phyloP scores from a whole-genome alignment of 1,140 invertebrate species.

The Potamilus streckersoni region DNA sequence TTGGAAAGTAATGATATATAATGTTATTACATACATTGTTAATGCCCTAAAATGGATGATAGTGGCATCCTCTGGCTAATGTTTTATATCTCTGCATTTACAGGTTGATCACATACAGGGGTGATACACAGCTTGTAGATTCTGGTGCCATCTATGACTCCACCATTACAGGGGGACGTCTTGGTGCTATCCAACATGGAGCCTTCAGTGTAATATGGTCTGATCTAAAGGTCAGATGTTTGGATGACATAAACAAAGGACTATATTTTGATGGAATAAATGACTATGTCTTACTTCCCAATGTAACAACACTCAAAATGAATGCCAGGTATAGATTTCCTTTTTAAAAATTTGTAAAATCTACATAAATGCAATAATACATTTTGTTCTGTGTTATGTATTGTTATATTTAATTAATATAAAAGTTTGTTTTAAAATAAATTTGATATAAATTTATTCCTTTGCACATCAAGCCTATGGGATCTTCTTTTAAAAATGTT shows the following conservation, averaged over 20 bases:
- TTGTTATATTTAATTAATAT: background rate
- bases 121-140: slow-evolving; percentile 37
- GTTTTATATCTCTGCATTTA: background rate
- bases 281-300: slow-evolving; percentile 22
- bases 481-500: too few relatives aligned
- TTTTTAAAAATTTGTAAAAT: background rate
- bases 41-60: background rate
- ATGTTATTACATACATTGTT: background rate
- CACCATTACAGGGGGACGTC: slow-evolving; percentile 42
- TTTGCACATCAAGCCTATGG: background rate
- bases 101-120: slow-evolving; percentile 35
- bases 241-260: slow-evolving; percentile 32
- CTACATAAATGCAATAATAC: background rate
- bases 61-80: background rate
- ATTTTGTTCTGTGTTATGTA: background rate
- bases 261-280: slow-evolving; percentile 29
- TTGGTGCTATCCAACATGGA: slow-evolving; percentile 45
- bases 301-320: slow-evolving; percentile 13
- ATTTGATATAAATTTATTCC: background rate
- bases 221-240: slow-evolving; percentile 32
- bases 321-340: slow-evolving; percentile 17
- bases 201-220: slow-evolving; percentile 36
- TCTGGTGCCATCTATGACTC: slow-evolving; percentile 43
- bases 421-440: background rate
- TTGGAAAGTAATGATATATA: too few relatives aligned